Conservation (phyloP, 2,888 invertebrate species). For the Iselma pallidipennis region DNA sequence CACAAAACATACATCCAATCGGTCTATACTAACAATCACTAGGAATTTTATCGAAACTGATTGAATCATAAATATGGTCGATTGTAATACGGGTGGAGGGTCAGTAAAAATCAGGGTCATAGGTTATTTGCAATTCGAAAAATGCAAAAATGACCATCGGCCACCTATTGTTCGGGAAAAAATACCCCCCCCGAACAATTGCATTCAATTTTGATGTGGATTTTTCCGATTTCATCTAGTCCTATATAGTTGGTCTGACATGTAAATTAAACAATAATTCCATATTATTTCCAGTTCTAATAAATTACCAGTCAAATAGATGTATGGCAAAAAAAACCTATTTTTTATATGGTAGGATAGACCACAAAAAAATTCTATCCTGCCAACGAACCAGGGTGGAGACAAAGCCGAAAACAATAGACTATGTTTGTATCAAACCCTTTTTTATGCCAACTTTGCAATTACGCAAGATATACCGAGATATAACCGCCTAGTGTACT, state of each 20-base stretch:
- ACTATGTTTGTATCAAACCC: constrained; percentile 1
- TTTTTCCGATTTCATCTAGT: too few species aligned
- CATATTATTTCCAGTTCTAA: constrained; percentile 7
- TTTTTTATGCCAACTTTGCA: constrained; percentile 34
- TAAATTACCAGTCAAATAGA: constrained; percentile 20
- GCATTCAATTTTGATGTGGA: background rate
- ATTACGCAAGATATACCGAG: constrained; percentile 42
- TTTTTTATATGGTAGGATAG: constrained; percentile 3
- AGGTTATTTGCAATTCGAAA: constrained; percentile 47
- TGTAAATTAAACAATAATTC: background rate
- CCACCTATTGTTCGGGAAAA: background rate
- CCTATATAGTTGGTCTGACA: too few species aligned
- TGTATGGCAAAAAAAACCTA: background rate
- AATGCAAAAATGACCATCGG: constrained; percentile 51
- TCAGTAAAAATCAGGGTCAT: constrained; percentile 25
- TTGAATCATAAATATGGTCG: background rate
- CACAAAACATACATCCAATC: constrained; percentile 41
- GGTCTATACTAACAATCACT: constrained; percentile 23
- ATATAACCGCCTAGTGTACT: constrained; percentile 34
- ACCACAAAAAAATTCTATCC: constrained; percentile 7
- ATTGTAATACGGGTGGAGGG: constrained; percentile 25
- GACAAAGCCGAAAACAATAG: background rate
- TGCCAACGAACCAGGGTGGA: background rate
- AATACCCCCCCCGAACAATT: too few species aligned
- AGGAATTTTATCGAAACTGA: background rate